These are phyloP conservation scores for Gerris lacustris DNA, from an alignment of 2,888 invertebrate genomes.

Conservation along the genomic window DNA sequence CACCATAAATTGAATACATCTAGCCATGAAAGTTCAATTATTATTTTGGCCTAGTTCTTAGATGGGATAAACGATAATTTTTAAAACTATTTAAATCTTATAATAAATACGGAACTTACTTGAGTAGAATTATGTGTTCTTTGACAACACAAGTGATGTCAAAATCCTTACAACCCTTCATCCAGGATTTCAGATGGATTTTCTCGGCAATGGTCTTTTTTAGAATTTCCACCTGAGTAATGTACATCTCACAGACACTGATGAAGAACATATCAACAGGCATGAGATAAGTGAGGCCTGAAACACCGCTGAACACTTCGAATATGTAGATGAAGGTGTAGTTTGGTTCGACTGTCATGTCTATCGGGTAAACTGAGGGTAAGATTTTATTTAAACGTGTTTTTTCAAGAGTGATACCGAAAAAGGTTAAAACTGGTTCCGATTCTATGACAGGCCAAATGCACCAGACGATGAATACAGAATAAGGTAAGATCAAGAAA, in stretches of 20 bases:
- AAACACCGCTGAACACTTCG: neutral
- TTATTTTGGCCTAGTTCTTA: too few relatives aligned
- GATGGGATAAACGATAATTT: too few relatives aligned
- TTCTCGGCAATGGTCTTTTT: neutral
- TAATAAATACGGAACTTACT: neutral
- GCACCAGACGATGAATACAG: neutral
- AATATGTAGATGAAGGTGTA: neutral
- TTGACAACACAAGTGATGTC: neutral
- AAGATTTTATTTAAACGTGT: neutral
- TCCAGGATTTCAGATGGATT: neutral
- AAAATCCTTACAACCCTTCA: neutral
- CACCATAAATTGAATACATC: too few relatives aligned
- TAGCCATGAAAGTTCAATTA: too few relatives aligned
- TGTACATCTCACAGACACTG: conserved; percentile 3
- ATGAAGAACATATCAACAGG: neutral
- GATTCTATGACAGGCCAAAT: neutral
- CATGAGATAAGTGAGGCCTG: neutral
- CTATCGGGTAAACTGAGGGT: neutral
- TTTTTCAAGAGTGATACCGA: neutral
- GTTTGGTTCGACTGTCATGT: neutral
- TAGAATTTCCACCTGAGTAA: neutral
- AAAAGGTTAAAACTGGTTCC: neutral
- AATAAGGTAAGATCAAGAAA: neutral
- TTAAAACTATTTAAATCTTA: too few relatives aligned
- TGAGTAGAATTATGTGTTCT: neutral